Percentiles rank a stretch among this genome's conserved stretches.
These are phyloP conservation scores for Coecobrya sp. DNA, from an alignment of 2,888 invertebrate genomes.

Conservation along the genomic window DNA sequence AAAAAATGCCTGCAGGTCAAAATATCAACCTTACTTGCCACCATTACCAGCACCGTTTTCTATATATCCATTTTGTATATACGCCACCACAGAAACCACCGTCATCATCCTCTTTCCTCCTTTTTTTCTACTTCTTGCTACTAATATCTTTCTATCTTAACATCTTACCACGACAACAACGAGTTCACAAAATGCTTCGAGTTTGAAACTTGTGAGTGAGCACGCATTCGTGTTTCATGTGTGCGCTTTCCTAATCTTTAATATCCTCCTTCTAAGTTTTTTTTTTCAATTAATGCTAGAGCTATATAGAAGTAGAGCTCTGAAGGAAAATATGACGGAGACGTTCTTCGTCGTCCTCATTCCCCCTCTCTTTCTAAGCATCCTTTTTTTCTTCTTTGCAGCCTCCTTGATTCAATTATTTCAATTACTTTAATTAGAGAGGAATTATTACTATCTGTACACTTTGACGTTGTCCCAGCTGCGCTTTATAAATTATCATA, in stretches of 20 bases:
- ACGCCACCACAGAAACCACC: constrained; percentile 31
- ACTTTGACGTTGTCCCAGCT: too few relatives aligned
- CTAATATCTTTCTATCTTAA: not conserved
- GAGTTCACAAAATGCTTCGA: not conserved
- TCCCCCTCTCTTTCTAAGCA: not conserved
- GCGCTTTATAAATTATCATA: too few relatives aligned
- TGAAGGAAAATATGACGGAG: constrained; percentile 11
- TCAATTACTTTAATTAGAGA: constrained; percentile 81
- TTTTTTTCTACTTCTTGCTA: not conserved
- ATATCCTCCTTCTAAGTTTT: constrained; percentile 55
- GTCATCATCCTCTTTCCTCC: constrained; percentile 20
- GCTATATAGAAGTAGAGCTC: too few relatives aligned
- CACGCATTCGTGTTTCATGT: constrained; percentile 22
- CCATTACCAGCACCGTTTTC: constrained; percentile 28
- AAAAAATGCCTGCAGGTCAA: constrained; percentile 74
- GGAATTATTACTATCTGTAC: constrained; percentile 58
- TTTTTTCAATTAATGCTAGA: constrained; percentile 79
- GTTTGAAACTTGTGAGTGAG: not conserved
- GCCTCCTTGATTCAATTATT: constrained; percentile 78
- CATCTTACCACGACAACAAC: not conserved
- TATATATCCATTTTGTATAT: not conserved
- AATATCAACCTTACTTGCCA: constrained; percentile 50
- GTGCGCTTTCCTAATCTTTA: constrained; percentile 50
- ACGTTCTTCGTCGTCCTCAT: constrained; percentile 54
- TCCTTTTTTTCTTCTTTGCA: not conserved